Evolutionary conservation across 1,140 invertebrate genomes (phyloP).

Genomic region (Dinothrombium tinctorium): DNA sequence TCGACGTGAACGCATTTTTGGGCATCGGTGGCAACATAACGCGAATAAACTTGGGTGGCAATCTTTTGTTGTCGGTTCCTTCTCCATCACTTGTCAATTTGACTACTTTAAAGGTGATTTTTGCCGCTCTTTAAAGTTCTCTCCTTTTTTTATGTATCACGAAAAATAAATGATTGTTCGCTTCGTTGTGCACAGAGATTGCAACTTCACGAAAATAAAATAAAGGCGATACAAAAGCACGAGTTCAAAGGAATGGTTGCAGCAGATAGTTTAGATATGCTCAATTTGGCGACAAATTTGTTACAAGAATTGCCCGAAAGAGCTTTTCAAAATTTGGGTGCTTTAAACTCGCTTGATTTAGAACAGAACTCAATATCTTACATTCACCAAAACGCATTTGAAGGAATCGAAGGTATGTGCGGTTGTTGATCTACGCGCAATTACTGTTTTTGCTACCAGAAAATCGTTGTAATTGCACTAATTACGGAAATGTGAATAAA

Average conservation of each 20-base stretch:
- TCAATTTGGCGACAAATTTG: slow-evolving; percentile 15
- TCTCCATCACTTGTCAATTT: slow-evolving; percentile 12
- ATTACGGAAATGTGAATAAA: background rate
- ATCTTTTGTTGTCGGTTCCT: slow-evolving; percentile 14
- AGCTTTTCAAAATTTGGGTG: slow-evolving; percentile 11
- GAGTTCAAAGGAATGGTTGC: slow-evolving; percentile 5
- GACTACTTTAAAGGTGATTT: slow-evolving; percentile 10
- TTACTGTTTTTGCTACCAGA: background rate
- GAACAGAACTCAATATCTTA: slow-evolving; percentile 15
- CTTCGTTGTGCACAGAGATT: slow-evolving; percentile 8
- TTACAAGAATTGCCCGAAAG: slow-evolving; percentile 12
- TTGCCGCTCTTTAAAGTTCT: background rate
- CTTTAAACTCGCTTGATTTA: slow-evolving; percentile 16
- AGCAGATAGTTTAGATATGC: slow-evolving; percentile 10
- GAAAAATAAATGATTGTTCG: background rate
- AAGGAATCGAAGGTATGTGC: slow-evolving; percentile 40
- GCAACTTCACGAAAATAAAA: slow-evolving; percentile 15
- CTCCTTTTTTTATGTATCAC: background rate
- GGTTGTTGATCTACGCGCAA: background rate
- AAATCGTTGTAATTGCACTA: background rate
- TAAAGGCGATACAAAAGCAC: slow-evolving; percentile 8
- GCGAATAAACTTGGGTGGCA: slow-evolving; percentile 16
- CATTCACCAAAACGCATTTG: slow-evolving; percentile 16
- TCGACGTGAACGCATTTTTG: slow-evolving; percentile 15
- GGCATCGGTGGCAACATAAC: slow-evolving; percentile 16